These are phyloP conservation scores for Blomia tropicalis DNA, from an alignment of 2,888 invertebrate species.

Conservation along the genomic window DNA sequence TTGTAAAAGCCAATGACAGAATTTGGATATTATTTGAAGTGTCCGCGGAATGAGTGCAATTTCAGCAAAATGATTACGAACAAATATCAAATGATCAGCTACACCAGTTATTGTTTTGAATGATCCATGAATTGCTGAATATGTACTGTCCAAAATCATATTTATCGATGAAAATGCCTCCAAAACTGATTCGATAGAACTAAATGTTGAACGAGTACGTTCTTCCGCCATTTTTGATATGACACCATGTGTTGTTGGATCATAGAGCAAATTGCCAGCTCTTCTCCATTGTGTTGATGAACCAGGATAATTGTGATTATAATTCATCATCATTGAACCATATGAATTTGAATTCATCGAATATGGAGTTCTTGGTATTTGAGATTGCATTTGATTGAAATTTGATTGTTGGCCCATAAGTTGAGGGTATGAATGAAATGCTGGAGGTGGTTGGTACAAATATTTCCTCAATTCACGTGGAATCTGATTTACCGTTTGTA, in stretches of 20 bases:
- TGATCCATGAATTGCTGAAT: slow-evolving; percentile 83
- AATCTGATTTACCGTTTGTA: not conserved
- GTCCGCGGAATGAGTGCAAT: slow-evolving; percentile 73
- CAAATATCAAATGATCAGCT: slow-evolving; percentile 76
- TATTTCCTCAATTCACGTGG: not conserved
- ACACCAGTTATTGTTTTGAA: slow-evolving; percentile 88
- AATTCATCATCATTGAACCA: too few species aligned
- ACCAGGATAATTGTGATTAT: not conserved
- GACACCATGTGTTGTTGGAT: not conserved
- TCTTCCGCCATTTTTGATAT: slow-evolving; percentile 62
- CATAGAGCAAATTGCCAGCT: not conserved
- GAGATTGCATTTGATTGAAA: not conserved
- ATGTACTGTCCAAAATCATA: slow-evolving; percentile 91
- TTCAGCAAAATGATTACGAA: slow-evolving; percentile 65
- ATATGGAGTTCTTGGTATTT: not conserved
- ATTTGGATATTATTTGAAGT: slow-evolving; percentile 59
- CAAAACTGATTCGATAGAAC: slow-evolving; percentile 80
- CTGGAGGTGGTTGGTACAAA: not conserved
- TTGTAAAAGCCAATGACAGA: slow-evolving; percentile 56
- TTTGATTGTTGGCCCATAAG: not conserved
- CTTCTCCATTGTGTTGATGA: not conserved
- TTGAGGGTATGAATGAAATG: not conserved
- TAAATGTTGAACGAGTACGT: slow-evolving; percentile 75
- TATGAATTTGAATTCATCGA: not conserved
- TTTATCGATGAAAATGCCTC: slow-evolving; percentile 80